Evolutionary conservation across 2,888 invertebrate species (phyloP).

Genomic region (Hypolimnas misippus): DNA sequence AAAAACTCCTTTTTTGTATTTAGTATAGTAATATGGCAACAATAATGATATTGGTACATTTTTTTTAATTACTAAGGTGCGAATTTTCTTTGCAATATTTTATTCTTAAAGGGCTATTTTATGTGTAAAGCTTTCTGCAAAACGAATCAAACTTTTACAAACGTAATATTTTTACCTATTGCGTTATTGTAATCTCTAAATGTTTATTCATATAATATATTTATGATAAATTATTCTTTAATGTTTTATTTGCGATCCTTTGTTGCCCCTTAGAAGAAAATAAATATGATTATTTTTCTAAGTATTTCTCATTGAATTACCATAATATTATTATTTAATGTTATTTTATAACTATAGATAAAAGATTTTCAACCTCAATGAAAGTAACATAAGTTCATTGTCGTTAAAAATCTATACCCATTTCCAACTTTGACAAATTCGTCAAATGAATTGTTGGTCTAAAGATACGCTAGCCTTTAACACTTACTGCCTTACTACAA

Average conservation of each 20-base stretch:
- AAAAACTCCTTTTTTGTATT: not conserved
- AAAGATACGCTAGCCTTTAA: too few relatives aligned
- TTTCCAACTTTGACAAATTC: too few relatives aligned
- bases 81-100: not conserved
- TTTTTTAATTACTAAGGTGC: not conserved
- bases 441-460: too few relatives aligned
- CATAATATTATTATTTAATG: too few relatives aligned
- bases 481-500: too few relatives aligned
- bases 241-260: not conserved
- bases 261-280: not conserved
- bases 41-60: too few relatives aligned
- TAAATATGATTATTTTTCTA: too few relatives aligned
- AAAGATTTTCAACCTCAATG: too few relatives aligned
- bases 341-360: too few relatives aligned
- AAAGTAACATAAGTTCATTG: too few relatives aligned
- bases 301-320: too few relatives aligned
- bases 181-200: slow-evolving; percentile 3
- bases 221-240: not conserved
- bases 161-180: not conserved
- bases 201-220: slow-evolving; percentile 9
- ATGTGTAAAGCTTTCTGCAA: not conserved
- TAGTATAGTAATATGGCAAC: not conserved
- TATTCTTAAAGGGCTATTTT: not conserved
- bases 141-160: not conserved
- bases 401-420: too few relatives aligned